phyloP scores from a whole-genome alignment of 92 coral and sea anemone genomes.

The Nematostella vectensis region DNA sequence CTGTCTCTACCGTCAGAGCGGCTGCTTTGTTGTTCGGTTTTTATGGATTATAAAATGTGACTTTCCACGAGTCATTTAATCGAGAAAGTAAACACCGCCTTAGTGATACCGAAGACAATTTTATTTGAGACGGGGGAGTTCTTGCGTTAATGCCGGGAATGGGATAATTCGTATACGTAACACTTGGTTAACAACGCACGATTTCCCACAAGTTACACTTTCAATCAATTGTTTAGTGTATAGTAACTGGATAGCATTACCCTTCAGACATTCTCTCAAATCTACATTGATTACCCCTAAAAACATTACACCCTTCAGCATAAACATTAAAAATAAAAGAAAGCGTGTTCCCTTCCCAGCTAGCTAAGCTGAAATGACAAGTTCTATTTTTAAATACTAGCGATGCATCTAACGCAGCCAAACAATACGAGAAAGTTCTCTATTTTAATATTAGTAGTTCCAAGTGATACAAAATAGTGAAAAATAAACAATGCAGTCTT shows the following conservation, averaged over 20 bases:
- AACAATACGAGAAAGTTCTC: no score
- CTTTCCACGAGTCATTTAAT: constrained; percentile 23
- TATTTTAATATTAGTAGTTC: constrained; percentile 24
- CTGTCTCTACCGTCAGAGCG: constrained; percentile 10
- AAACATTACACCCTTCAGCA: neutral
- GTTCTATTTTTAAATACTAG: no score
- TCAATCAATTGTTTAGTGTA: neutral
- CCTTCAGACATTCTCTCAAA: neutral
- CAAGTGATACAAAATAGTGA: constrained; percentile 19
- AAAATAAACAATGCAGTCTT: constrained; percentile 18
- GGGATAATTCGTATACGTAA: neutral
- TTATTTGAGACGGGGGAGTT: neutral
- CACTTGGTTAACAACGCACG: neutral
- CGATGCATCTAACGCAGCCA: no score
- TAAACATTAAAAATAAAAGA: constrained; percentile 28
- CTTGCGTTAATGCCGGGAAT: neutral
- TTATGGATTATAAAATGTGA: constrained; percentile 5
- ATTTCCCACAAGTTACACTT: neutral
- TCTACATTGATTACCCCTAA: neutral
- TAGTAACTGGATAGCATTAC: neutral
- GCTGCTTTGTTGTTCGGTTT: constrained; percentile 11
- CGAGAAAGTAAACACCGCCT: constrained; percentile 22
- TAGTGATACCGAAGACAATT: constrained; percentile 1
- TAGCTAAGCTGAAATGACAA: neutral
- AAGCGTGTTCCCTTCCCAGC: neutral